These are phyloP conservation scores for Dasyprocta punctata DNA, from an alignment of 2,113 vertebrate species.

Conservation along the genomic window DNA sequence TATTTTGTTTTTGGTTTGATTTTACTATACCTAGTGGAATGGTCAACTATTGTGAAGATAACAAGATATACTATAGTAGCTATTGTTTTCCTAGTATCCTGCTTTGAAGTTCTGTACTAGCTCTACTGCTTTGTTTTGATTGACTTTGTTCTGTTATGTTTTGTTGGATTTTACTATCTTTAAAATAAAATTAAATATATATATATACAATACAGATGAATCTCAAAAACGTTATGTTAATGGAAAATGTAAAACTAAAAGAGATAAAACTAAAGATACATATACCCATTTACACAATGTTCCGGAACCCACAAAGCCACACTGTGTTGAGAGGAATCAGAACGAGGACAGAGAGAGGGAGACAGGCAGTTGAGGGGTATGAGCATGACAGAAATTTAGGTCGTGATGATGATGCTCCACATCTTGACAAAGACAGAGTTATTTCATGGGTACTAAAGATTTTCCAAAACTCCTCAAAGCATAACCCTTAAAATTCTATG, in stretches of 20 bases:
- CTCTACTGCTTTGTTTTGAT: no score
- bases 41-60: no score
- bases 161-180: no score
- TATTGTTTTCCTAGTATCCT: no score
- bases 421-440: background rate
- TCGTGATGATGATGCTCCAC: background rate
- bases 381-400: background rate
- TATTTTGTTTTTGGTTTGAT: no score
- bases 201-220: no score
- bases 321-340: background rate
- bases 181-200: no score
- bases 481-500: background rate
- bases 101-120: no score
- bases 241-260: background rate
- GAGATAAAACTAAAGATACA: background rate
- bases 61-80: no score
- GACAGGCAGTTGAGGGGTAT: background rate
- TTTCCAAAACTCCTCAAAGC: background rate
- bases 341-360: background rate
- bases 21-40: no score
- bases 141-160: no score
- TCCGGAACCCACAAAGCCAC: background rate
- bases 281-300: background rate
- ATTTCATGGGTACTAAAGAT: background rate
- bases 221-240: background rate